Evolutionary conservation across 2,797 vertebrate species (phyloP).

Genomic region (Carapus acus): DNA sequence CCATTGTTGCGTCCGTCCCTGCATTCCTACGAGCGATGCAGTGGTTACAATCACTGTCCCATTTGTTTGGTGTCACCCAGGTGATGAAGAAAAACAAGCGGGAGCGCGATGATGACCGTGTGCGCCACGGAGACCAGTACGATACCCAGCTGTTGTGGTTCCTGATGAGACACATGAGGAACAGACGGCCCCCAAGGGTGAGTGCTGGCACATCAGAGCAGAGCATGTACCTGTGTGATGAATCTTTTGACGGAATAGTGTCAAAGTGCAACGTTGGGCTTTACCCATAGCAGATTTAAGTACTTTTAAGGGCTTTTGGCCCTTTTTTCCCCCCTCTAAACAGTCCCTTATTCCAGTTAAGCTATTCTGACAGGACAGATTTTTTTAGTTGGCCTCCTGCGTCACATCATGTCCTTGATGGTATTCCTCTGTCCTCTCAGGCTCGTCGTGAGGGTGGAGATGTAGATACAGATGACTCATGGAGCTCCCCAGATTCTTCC

Average conservation of each 20-base stretch:
- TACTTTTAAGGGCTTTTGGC: no score
- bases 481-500: constrained; percentile 88
- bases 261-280: no score
- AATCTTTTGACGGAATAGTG: no score
- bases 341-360: no score
- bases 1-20: background rate
- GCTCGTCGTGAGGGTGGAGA: constrained; percentile 73
- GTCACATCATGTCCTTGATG: background rate
- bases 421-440: constrained; percentile 26
- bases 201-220: constrained; percentile 27
- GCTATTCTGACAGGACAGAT: no score
- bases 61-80: constrained; percentile 55
- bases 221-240: background rate
- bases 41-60: background rate
- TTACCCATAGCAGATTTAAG: no score
- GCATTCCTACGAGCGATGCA: background rate
- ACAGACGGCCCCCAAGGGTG: constrained; percentile 85
- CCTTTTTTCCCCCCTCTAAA: no score
- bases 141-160: constrained; percentile 98
- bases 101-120: constrained; percentile 88
- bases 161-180: constrained; percentile 95
- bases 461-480: constrained; percentile 86
- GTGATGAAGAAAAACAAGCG: constrained; percentile 98
- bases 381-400: background rate
- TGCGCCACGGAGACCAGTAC: constrained; percentile 89